A percentile compares a stretch with the other conserved stretches of the same genome.
Conservation (phyloP, 2,797 vertebrate species). For the Emydoidea blandingii region DNA sequence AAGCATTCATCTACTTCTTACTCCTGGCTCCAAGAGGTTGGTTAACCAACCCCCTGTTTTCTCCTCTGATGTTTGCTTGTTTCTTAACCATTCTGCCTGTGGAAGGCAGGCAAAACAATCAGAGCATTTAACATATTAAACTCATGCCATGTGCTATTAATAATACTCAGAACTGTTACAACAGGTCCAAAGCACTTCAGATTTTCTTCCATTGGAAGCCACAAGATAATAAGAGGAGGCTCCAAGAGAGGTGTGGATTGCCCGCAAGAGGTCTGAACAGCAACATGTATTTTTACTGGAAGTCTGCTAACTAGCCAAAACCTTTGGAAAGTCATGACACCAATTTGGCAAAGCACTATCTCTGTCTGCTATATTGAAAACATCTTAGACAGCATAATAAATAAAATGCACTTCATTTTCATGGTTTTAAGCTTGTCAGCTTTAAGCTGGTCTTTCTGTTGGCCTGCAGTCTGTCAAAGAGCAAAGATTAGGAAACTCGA, state of each 20-base stretch:
- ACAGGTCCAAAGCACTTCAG: constrained; percentile 63
- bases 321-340: constrained; percentile 79
- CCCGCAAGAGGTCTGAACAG: constrained; percentile 78
- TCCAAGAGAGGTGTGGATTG: constrained; percentile 78
- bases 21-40: neutral
- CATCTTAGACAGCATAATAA: constrained; percentile 78
- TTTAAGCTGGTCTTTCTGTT: constrained; percentile 70
- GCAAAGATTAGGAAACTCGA: constrained; percentile 53
- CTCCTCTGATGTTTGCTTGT: neutral
- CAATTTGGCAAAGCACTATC: constrained; percentile 73
- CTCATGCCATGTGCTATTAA: constrained; percentile 43
- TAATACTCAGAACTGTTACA: constrained; percentile 52
- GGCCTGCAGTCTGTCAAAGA: constrained; percentile 64
- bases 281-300: constrained; percentile 81
- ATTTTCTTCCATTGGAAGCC: constrained; percentile 77
- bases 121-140: constrained; percentile 3
- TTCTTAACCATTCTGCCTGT: neutral
- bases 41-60: neutral
- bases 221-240: constrained; percentile 77
- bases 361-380: constrained; percentile 81
- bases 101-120: constrained; percentile 7
- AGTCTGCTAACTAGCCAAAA: constrained; percentile 77
- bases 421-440: constrained; percentile 56
- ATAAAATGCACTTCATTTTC: constrained; percentile 71
- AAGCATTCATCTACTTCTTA: neutral